A percentile compares a stretch with the other conserved stretches of the same genome.
Evolutionary conservation across 2,113 vertebrate species (phyloP).

Genomic region (Eptesicus fuscus): DNA sequence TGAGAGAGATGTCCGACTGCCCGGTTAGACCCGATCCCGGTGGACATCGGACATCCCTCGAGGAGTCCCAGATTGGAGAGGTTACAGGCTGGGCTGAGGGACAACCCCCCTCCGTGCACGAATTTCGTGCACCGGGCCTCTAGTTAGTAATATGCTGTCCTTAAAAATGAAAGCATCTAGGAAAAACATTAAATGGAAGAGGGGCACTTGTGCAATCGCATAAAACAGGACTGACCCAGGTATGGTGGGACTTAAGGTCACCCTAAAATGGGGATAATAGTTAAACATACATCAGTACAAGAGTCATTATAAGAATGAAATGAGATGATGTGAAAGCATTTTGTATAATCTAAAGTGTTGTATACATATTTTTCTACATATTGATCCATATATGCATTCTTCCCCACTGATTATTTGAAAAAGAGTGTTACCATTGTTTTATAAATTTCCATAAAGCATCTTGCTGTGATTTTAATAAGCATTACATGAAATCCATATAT

Average conservation of each 20-base stretch:
- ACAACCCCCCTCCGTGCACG: no score
- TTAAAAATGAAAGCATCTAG: neutral
- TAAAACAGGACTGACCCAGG: neutral
- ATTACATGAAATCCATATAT: constrained; percentile 46
- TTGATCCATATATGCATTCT: constrained; percentile 8
- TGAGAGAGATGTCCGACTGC: no score
- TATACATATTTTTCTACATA: neutral
- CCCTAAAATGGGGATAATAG: neutral
- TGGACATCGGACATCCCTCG: no score
- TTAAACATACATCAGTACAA: neutral
- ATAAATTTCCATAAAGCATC: constrained; percentile 46
- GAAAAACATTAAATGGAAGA: neutral
- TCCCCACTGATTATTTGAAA: constrained; percentile 14
- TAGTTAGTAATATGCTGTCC: neutral
- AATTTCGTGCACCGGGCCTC: no score
- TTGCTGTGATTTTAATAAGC: constrained; percentile 63
- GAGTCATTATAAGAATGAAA: neutral
- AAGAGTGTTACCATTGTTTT: constrained; percentile 29
- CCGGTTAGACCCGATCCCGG: no score
- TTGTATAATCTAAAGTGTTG: neutral
- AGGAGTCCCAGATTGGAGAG: no score
- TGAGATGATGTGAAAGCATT: neutral
- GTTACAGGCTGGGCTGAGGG: no score
- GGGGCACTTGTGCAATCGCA: neutral
- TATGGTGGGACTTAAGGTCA: neutral